Base-by-base conservation (phyloP, 2,888 invertebrate species). In the Lasius fuliginosus region DNA sequence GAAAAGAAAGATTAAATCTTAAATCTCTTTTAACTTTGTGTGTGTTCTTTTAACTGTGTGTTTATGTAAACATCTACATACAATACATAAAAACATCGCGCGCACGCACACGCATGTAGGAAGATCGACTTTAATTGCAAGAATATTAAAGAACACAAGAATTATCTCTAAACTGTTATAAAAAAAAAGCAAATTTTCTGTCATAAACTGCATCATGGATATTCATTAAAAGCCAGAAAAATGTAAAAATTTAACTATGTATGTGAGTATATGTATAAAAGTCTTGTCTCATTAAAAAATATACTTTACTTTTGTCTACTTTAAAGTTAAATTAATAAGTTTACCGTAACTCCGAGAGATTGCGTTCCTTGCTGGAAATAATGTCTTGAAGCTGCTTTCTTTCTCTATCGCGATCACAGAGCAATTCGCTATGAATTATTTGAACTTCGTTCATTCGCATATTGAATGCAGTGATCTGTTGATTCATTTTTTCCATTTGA, bases 401-500 rank as follows among this genome's bases (percentile, higher is more conserved):
- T 49, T 49, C 49, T 49, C 49, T 49, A 49, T 49, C 49, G 49
- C 49, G 18, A 5, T 49, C 49, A 5, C 18, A 49, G 5, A 49
- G 18, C 6, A 49, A 5, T 49, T 49, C 49, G 5, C 15, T 49
- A 5, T 49, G 49, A 49, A 49, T 49, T 4, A 49, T 49, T 49
- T 49, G 49, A 49, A 18, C 49, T 49, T 49, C 5, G 49, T 49
- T 49, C 18, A 49, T 5, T 49, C 18, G 49, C 15, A 49, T 18
- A 49, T 49, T 15, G 18, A 49, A 18, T 6, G 15, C 49, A 18
- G 49, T 49, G 18, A 49, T 49, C 49, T 49, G 18, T 49, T 49
- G 49, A 49, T 49, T 18, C 49, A 49, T 49, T 6, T 49, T 49
- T 18, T 18, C 49, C 18, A 93, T 87, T 49, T 93, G 93, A 0